Base-by-base conservation (phyloP, 2,888 invertebrate genomes). In the Metacarcinus magister region DNA sequence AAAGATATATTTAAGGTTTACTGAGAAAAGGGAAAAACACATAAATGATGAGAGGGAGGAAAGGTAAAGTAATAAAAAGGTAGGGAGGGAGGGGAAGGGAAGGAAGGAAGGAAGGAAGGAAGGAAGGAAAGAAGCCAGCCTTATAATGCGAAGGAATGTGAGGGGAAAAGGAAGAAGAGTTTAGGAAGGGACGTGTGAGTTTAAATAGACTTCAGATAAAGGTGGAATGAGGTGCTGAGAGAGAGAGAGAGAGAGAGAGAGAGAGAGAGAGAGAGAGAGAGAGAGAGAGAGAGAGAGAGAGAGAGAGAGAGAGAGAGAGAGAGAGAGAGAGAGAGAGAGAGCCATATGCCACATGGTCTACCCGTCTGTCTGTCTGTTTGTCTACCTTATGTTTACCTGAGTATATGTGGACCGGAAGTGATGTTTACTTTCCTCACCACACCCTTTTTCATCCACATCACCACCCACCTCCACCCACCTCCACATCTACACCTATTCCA, bases 181-280 rank as follows among this genome's bases (percentile, higher is more conserved):
- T 23, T 23, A 67, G n/a, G 23, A n/a, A 75, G 28, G n/a, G 32
- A 28, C 28, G 32, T 13, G 32, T 10, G 32, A 32, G 67, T 67
- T 67, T 67, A 32, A 82, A 82, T 82, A 32, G 82, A 82, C 28
- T 10, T 32, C 32, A 82, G 82, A 82, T 82, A 82, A 82, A 82
- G 82, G 28, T 32, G 82, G 82, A 82, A 82, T 82, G 82, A 82
- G 82, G 32, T 32, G 32, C 32, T 32, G 82, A 82, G 82, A 82
- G 67, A 67, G 67, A 67, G 67, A 67, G 67, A 67, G 60, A 67
- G 60, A 67, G 60, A 67, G 60, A 67, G 60, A 67, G 60, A 67
- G 60, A 67, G 60, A 67, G 60, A 67, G 60, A 67, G 60, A 67
- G 82, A 82, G 82, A 82, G 82, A 82, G 82, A 82, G 82, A 82